Base-by-base conservation (phyloP, 2,888 invertebrate species). In the Hypomecis punctinalis region DNA sequence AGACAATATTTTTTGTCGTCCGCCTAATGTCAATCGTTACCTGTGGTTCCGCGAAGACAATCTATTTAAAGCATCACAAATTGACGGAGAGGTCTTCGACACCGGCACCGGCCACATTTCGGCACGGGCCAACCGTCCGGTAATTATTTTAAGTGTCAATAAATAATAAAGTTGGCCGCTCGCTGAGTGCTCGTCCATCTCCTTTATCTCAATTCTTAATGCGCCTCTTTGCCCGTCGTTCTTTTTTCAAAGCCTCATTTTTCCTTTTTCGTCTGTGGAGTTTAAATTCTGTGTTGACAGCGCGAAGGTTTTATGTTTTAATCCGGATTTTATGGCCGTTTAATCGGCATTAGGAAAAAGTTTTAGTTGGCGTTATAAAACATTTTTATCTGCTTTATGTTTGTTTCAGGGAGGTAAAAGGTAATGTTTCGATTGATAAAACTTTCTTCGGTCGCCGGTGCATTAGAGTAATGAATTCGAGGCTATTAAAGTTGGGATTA, bases 141-240 rank as follows among this genome's bases (percentile, higher is more conserved):
- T 91, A 92, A 91, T 93, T 92, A 91, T 90, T 91, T 92, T 91
- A 91, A 93, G 92, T 92, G 91, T 93, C 91, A 93, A 93, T 93
- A 93, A 93, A 93, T 92, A 92, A 93, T 92, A 92, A 90, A 91
- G 89, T 87, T 81, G 84, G 80, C 85, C 86, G 88, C 82, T 82
- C 85, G 78, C 77, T 92, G 93, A 92, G 93, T 93, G 92, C 90
- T 88, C 91, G 90, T 91, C 90, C 91, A 87, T 92, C 91, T 92
- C 86, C 88, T 86, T 93, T 93, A 93, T 93, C 93, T 91, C 90
- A 86, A 89, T 88, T 89, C 92, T 92, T 93, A 93, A 93, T 92
- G 93, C 88, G 91, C 89, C 92, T 92, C 92, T 92, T 91, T 90
- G 87, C 88, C 86, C 83, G 88, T 83, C 82, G 83, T 88, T 86